Percentiles rank a stretch among this genome's conserved stretches.
These are phyloP conservation scores for Paramormyrops kingsleyae DNA, from an alignment of 2,113 vertebrate genomes.

Conservation along the genomic window DNA sequence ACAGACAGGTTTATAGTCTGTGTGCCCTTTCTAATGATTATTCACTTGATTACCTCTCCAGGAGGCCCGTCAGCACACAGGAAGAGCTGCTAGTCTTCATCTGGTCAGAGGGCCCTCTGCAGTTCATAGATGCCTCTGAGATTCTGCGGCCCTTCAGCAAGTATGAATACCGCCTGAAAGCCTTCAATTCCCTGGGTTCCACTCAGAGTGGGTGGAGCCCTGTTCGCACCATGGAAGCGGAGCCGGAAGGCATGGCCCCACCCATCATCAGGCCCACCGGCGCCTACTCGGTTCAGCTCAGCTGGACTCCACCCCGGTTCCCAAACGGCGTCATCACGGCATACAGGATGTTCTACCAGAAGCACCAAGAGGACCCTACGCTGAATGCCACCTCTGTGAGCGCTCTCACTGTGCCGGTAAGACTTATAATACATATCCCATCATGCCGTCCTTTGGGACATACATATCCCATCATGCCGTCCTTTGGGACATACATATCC, in stretches of 20 bases:
- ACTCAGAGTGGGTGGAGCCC: conserved; percentile 71
- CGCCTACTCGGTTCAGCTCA: conserved; percentile 70
- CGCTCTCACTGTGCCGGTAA: conserved; percentile 78
- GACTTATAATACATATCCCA: conserved; percentile 6
- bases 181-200: conserved; percentile 69
- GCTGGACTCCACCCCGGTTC: conserved; percentile 67
- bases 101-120: conserved; percentile 70
- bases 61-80: conserved; percentile 60
- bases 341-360: conserved; percentile 72
- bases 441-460: no score
- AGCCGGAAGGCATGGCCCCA: conserved; percentile 61
- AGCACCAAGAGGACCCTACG: conserved; percentile 59
- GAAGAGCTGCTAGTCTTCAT: conserved; percentile 73
- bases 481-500: no score
- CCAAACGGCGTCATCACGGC: conserved; percentile 74
- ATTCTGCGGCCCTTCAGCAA: conserved; percentile 66
- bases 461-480: no score
- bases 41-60: conserved; percentile 32
- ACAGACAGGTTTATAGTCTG: not conserved
- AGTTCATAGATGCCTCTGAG: conserved; percentile 69
- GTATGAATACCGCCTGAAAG: conserved; percentile 72
- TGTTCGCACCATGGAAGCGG: conserved; percentile 65
- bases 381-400: conserved; percentile 54
- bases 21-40: not conserved
- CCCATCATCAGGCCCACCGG: conserved; percentile 61